Conservation (phyloP, 2,888 invertebrate genomes). For the Microplitis manilae region DNA sequence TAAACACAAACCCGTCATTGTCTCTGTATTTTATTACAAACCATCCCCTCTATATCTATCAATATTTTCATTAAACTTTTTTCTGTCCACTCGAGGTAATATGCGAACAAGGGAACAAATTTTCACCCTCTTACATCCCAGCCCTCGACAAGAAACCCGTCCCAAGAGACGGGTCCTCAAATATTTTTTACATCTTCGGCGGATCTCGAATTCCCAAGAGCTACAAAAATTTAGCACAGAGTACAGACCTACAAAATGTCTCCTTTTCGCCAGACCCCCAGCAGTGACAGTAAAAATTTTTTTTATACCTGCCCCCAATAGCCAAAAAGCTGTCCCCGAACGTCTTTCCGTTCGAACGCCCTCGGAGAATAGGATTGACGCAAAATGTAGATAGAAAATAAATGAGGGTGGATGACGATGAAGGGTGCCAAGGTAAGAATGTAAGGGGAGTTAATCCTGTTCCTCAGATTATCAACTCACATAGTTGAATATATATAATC, state of each 20-base stretch:
- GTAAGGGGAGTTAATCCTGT: conserved; percentile 43
- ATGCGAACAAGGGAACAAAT: conserved; percentile 20
- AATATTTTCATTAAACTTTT: conserved; percentile 32
- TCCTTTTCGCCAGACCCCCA: conserved; percentile 21
- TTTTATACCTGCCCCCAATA: conserved; percentile 54
- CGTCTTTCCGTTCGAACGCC: conserved; percentile 67
- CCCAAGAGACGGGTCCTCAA: neutral
- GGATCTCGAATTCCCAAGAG: conserved; percentile 21
- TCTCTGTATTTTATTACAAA: neutral
- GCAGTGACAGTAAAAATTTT: conserved; percentile 43
- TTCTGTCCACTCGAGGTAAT: conserved; percentile 31
- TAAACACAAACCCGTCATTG: neutral
- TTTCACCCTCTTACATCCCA: conserved; percentile 12
- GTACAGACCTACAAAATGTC: conserved; percentile 14
- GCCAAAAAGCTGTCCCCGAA: conserved; percentile 54
- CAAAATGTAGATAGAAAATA: conserved; percentile 34
- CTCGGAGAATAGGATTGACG: conserved; percentile 58
- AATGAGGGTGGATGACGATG: conserved; percentile 39
- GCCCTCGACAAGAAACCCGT: conserved; percentile 5
- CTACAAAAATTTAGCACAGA: neutral
- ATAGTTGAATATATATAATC: conserved; percentile 29
- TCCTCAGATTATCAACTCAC: conserved; percentile 53
- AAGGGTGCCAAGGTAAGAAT: conserved; percentile 1
- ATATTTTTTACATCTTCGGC: neutral
- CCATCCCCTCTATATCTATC: conserved; percentile 8